Evolutionary conservation across 2,113 vertebrate species (phyloP).

Genomic region (Platanista minor): DNA sequence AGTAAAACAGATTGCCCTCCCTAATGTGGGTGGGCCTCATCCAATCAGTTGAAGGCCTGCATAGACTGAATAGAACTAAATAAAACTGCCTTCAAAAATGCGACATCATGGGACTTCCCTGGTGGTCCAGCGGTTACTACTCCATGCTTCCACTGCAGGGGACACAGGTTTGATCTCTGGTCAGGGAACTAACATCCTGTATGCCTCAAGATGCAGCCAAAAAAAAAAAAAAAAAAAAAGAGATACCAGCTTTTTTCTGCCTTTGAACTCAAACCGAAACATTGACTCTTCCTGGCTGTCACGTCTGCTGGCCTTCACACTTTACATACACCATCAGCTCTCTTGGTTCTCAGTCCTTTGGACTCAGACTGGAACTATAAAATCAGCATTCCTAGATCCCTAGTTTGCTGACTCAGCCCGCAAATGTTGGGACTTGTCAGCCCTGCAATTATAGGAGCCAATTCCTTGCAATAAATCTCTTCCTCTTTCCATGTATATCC

Average conservation of each 20-base stretch:
- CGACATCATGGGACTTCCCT: no score
- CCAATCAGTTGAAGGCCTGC: not conserved
- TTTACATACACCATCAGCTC: accelerated
- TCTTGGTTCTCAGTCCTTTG: not conserved
- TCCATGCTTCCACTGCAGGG: no score
- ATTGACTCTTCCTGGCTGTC: not conserved
- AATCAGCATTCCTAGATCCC: not conserved
- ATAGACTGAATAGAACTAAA: not conserved
- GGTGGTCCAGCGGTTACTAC: no score
- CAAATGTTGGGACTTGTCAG: not conserved
- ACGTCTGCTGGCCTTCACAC: not conserved
- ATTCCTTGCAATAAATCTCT: not conserved
- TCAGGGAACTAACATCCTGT: no score
- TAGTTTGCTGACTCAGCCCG: not conserved
- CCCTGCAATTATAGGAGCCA: not conserved
- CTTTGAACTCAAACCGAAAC: not conserved
- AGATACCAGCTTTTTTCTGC: not conserved
- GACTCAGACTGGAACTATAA: not conserved
- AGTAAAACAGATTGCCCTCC: not conserved
- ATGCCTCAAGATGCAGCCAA: no score
- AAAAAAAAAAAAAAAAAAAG: not conserved
- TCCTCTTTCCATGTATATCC: not conserved
- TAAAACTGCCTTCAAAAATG: not conserved
- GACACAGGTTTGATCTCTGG: no score
- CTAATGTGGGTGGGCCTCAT: not conserved